Base-by-base conservation (phyloP, 2,113 vertebrate species). In the Grantiella picta region DNA sequence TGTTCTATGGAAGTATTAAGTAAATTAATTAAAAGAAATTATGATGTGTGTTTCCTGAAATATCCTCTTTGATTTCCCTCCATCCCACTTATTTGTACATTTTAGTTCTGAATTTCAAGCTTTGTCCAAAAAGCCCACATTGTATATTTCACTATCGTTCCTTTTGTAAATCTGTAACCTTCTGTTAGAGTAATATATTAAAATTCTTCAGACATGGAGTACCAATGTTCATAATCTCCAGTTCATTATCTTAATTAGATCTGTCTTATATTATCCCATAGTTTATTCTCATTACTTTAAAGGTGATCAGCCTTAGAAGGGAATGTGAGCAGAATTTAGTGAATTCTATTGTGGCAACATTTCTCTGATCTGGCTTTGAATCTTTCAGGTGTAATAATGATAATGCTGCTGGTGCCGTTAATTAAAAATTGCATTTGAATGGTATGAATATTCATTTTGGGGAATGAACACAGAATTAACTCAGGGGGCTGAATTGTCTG, bases 201-300 rank as follows among this genome's bases (percentile, higher is more conserved):
- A 96, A 96, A 97, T 97, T 97, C 97, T 98, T 98, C 98, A 97
- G 91, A 97, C 97, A 97, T 96, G 92, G 96, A 94, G 97, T 97
- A 98, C 94, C 94, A 96, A 93, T 97, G 97, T 95, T 96, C 96
- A 96, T 97, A 98, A 98, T 98, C 96, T 86, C 94, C 79, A 97
- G 97, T 95, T 98, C 98, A 97, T 97, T 98, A 98, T 98, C 98
- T 98, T 98, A 98, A 98, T 98, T 98, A 98, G 98, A 98, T 98
- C 98, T 98, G 85, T 93, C 86, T 96, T 97, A 95, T 95, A 98
- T 98, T 98, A 98, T 98, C 96, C 97, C 86, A 95, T 86, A 96
- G 79, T 98, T 98, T 97, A 97, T 98, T 98, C 96, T 98, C 94
- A 97, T 98, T 98, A 96, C 97, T 98, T 98, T 97, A 97, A 98